Percentiles rank a stretch among this genome's conserved stretches.
Evolutionary conservation across 2,797 vertebrate genomes (phyloP).

Genomic region (Pseudomugil gertrudae): DNA sequence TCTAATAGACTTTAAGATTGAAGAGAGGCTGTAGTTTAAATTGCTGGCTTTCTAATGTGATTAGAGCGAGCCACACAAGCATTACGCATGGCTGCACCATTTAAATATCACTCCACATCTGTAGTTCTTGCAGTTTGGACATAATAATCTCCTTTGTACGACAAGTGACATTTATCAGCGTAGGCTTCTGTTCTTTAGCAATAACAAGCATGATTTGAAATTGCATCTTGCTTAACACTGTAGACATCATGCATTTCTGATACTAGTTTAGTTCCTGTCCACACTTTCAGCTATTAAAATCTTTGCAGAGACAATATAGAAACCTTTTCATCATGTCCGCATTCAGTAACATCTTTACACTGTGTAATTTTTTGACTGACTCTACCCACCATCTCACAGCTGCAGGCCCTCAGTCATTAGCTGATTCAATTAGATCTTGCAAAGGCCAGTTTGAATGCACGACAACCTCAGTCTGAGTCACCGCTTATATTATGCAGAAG

Average conservation of each 20-base stretch:
- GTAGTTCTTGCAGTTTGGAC: background rate
- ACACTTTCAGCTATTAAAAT: background rate
- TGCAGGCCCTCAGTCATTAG: slow-evolving; percentile 21
- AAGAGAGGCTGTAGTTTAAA: slow-evolving; percentile 41
- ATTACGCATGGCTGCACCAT: slow-evolving; percentile 4
- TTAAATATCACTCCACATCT: slow-evolving; percentile 8
- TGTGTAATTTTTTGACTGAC: background rate
- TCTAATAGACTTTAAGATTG: slow-evolving; percentile 56
- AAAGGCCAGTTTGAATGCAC: slow-evolving; percentile 1
- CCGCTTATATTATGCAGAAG: background rate
- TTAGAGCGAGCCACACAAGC: slow-evolving; percentile 45
- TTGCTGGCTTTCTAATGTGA: slow-evolving; percentile 51
- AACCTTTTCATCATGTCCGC: background rate
- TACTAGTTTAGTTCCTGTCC: background rate
- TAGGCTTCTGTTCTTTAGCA: background rate
- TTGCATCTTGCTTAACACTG: background rate
- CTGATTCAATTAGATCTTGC: background rate
- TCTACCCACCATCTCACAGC: slow-evolving; percentile 15
- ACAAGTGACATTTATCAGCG: background rate
- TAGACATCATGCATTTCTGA: background rate
- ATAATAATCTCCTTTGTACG: background rate
- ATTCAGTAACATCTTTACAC: background rate
- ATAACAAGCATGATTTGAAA: slow-evolving; percentile 3
- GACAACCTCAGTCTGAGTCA: background rate
- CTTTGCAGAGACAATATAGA: background rate